A percentile compares a stretch with the other conserved stretches of the same genome.
These are phyloP conservation scores for Stichodactyla mertensii DNA, from an alignment of 64 coral and sea anemone genomes.

Conservation along the genomic window DNA sequence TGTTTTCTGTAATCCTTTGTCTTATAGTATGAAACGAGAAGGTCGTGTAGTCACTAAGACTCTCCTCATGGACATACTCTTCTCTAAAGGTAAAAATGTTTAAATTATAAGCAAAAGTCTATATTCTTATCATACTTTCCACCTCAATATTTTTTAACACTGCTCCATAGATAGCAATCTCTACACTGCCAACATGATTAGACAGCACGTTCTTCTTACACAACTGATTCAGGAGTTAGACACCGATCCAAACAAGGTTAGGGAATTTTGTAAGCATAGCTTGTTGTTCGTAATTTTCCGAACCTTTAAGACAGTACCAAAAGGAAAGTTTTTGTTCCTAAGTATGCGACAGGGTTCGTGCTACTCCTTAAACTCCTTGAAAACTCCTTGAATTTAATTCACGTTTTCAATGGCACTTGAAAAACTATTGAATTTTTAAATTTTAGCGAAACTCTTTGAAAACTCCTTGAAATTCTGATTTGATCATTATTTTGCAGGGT, in stretches of 20 bases:
- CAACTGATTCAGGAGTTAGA: conserved; percentile 57
- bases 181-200: conserved; percentile 79
- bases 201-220: conserved; percentile 84
- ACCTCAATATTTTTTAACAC: not conserved
- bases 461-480: too few species aligned
- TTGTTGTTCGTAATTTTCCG: too few species aligned
- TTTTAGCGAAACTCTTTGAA: too few species aligned
- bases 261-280: not conserved
- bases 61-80: conserved; percentile 64
- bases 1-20: not conserved
- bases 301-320: too few species aligned
- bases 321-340: too few species aligned
- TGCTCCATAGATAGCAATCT: conserved; percentile 57
- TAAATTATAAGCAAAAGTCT: not conserved
- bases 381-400: too few species aligned
- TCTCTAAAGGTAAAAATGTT: conserved; percentile 57
- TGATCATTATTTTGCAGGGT: too few species aligned
- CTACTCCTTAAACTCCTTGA: too few species aligned
- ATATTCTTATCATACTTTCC: not conserved
- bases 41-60: conserved; percentile 58
- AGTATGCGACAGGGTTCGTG: too few species aligned
- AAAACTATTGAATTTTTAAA: too few species aligned
- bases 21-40: conserved; percentile 80
- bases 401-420: too few species aligned
- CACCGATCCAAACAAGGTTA: conserved; percentile 60